Evolutionary conservation across 2,113 vertebrate genomes (phyloP).

Genomic region (Meleagris gallopavo): DNA sequence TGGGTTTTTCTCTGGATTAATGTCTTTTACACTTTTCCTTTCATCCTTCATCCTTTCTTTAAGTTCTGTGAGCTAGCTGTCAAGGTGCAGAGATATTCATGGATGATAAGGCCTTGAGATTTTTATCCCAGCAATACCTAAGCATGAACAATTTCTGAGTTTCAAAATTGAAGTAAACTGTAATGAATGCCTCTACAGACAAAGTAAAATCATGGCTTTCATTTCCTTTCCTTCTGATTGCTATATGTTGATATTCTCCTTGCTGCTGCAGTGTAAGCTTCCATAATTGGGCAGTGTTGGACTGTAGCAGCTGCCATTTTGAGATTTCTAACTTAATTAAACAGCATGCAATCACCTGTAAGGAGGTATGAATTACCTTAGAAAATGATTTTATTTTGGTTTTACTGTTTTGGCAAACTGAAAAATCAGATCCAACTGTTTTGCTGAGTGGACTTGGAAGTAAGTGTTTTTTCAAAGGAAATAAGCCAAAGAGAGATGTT

Average conservation of each 20-base stretch:
- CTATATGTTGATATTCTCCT: background rate
- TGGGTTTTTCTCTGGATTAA: conserved; percentile 51
- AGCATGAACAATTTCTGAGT: background rate
- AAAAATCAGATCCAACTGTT: conserved; percentile 26
- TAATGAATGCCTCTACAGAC: background rate
- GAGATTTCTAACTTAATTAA: background rate
- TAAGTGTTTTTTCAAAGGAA: conserved; percentile 35
- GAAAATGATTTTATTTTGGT: conserved; percentile 27
- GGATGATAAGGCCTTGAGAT: background rate
- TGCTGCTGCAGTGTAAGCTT: background rate
- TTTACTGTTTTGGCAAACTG: background rate
- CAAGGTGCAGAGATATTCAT: background rate
- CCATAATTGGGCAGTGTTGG: background rate
- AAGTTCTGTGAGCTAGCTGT: background rate
- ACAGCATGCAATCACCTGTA: background rate
- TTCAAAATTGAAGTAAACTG: background rate
- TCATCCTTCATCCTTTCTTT: background rate
- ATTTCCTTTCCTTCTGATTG: background rate
- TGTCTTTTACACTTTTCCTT: conserved; percentile 20
- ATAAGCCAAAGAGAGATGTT: conserved; percentile 15
- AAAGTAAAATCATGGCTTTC: background rate
- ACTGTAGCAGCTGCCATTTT: background rate
- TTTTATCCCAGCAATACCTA: background rate
- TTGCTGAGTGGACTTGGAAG: background rate
- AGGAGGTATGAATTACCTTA: background rate